Evolutionary conservation across 2,797 vertebrate species (phyloP).

Genomic region (Xyrichtys novacula): DNA sequence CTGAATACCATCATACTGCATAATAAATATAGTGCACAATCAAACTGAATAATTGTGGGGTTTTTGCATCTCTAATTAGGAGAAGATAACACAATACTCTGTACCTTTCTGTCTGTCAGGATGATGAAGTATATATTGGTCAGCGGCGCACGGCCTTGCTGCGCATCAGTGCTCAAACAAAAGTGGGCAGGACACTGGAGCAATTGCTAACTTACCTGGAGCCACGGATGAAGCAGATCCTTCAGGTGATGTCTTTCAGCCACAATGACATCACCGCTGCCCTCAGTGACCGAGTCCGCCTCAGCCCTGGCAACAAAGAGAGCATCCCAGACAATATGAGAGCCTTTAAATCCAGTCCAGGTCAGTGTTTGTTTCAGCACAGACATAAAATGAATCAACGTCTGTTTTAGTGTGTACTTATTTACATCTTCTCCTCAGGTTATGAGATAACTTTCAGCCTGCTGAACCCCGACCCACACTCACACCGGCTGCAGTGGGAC

Average conservation of each 20-base stretch:
- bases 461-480: slow-evolving; percentile 95
- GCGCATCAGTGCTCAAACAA: slow-evolving; percentile 74
- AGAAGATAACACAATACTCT: not conserved
- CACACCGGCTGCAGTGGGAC: slow-evolving; percentile 92
- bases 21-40: not conserved
- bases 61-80: slow-evolving; percentile 1
- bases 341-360: slow-evolving; percentile 95
- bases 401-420: not conserved
- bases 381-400: not conserved
- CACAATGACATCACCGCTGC: slow-evolving; percentile 87
- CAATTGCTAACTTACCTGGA: slow-evolving; percentile 82
- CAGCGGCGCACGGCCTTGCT: slow-evolving; percentile 89
- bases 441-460: slow-evolving; percentile 98
- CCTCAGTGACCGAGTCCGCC: slow-evolving; percentile 88
- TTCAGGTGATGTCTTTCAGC: slow-evolving; percentile 92
- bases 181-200: slow-evolving; percentile 68
- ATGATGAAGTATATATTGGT: slow-evolving; percentile 86
- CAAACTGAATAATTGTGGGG: not conserved
- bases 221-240: slow-evolving; percentile 82
- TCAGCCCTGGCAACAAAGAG: slow-evolving; percentile 82
- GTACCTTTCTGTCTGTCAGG: slow-evolving; percentile 69
- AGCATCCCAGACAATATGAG: slow-evolving; percentile 89
- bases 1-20: not conserved
- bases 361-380: slow-evolving; percentile 74
- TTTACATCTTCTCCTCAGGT: slow-evolving; percentile 75